These are phyloP conservation scores for Dendrolimus pini DNA, from an alignment of 2,888 invertebrate species.

Conservation along the genomic window DNA sequence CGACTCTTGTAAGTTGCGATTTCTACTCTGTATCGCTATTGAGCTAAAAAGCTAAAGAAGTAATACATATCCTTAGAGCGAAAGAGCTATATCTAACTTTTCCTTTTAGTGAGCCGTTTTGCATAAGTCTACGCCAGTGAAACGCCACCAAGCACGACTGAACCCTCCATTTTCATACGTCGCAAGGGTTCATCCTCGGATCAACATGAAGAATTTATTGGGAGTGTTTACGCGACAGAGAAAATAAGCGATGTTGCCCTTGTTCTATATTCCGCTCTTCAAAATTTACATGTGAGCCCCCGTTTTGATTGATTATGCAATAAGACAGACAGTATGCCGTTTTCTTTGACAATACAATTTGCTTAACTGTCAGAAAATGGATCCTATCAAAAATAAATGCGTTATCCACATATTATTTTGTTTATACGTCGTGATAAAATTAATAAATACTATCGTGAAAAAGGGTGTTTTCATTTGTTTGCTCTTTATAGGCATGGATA, in stretches of 20 bases:
- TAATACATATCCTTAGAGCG: too few species aligned
- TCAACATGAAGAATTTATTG: conserved; percentile 64
- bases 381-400: too few species aligned
- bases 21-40: neutral
- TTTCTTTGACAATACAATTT: neutral
- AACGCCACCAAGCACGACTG: conserved; percentile 8
- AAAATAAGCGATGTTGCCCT: conserved; percentile 24
- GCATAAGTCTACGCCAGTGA: conserved; percentile 5
- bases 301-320: neutral
- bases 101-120: conserved; percentile 1
- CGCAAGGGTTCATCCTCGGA: conserved; percentile 52
- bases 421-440: too few species aligned
- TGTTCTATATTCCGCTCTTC: neutral
- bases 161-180: conserved; percentile 58
- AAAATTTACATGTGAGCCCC: neutral
- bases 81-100: conserved; percentile 1
- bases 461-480: too few species aligned
- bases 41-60: too few species aligned
- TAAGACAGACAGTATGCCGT: neutral
- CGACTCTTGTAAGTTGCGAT: too few species aligned
- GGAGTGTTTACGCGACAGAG: conserved; percentile 46
- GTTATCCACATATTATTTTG: too few species aligned
- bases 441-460: too few species aligned
- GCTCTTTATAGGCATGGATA: too few species aligned
- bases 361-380: neutral